phyloP scores from a whole-genome alignment of 1,140 invertebrate genomes.

The Leptinotarsa defecta region DNA sequence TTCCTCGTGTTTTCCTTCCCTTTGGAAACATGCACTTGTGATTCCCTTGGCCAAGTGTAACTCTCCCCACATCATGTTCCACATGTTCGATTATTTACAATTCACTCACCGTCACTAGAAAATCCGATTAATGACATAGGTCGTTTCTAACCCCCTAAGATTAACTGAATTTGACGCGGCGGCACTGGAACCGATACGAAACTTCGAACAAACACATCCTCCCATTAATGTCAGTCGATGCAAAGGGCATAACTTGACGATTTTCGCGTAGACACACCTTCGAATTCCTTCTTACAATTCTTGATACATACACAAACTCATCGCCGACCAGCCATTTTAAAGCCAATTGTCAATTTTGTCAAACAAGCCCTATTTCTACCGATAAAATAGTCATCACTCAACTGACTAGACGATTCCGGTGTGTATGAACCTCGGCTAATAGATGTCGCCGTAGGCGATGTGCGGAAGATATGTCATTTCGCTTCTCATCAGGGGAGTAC shows the following conservation, averaged over 20 bases:
- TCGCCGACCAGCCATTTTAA: conserved; percentile 67
- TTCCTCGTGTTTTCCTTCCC: too few relatives aligned
- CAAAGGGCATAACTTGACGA: conserved; percentile 64
- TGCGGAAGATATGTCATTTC: too few relatives aligned
- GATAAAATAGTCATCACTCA: background rate
- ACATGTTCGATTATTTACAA: conserved; percentile 69
- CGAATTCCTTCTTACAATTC: conserved; percentile 64
- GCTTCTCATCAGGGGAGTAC: too few relatives aligned
- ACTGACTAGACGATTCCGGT: too few relatives aligned
- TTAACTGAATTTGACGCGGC: conserved; percentile 44
- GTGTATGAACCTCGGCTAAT: too few relatives aligned
- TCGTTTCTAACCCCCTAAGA: conserved; percentile 43
- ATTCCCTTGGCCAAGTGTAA: too few relatives aligned
- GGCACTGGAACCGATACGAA: conserved; percentile 38
- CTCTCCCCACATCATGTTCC: conserved; percentile 99
- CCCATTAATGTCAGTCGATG: conserved; percentile 48
- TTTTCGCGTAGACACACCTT: conserved; percentile 68
- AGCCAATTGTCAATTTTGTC: conserved; percentile 55
- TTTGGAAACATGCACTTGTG: too few relatives aligned
- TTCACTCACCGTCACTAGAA: conserved; percentile 25
- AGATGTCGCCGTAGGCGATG: too few relatives aligned
- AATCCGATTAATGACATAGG: conserved; percentile 26
- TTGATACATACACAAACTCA: conserved; percentile 60
- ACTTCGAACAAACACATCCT: conserved; percentile 48
- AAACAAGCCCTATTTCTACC: conserved; percentile 32